Base-by-base conservation (phyloP, 2,888 invertebrate species). In the Busseola fusca region DNA sequence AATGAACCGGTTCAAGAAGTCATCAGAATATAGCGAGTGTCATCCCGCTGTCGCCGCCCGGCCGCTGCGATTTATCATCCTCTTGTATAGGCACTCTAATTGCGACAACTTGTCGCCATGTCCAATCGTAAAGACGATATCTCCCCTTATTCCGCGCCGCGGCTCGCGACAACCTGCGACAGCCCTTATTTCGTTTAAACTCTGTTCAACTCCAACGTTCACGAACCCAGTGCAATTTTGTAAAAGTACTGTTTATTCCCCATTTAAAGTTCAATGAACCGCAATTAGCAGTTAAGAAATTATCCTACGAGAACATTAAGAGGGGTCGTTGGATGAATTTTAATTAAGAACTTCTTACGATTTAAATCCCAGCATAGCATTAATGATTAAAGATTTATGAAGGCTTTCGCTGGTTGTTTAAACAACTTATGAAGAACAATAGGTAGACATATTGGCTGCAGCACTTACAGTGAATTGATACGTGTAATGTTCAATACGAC, bases 31-130 rank as follows among this genome's bases (percentile, higher is more conserved):
- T 82, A 81, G 81, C 80, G 71, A 74, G 83, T 83, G 87, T 83
- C 87, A 84, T 86, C 74, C 80, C 75, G 76, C 82, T 81, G 88
- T 84, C 84, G 80, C 54, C 63, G 60, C 42, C 58, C 82, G 54
- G 80, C 76, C 78, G 81, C 72, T 77, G 80, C 87, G 77, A 88
- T 89, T 87, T 88, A 88, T 88, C 88, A 88, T 88, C 86, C 86
- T 88, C 83, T 80, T 81, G 78, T 87, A 85, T 84, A 81, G 78
- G 76, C 82, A 83, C 83, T 86, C 86, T 91, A 91, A 91, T 90
- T 90, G 88, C 87, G 85, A 89, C 88, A 88, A 88, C 81, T 87
- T 85, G 89, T 86, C 87, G 86, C 85, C 87, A 77, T 74, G 76
- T 74, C 76, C 69, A 80, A 76, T 74, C 80, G 76, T 83, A 71